A percentile compares a stretch with the other conserved stretches of the same genome.
Conservation (phyloP, 2,888 invertebrate genomes). For the Bellardia pandia region DNA sequence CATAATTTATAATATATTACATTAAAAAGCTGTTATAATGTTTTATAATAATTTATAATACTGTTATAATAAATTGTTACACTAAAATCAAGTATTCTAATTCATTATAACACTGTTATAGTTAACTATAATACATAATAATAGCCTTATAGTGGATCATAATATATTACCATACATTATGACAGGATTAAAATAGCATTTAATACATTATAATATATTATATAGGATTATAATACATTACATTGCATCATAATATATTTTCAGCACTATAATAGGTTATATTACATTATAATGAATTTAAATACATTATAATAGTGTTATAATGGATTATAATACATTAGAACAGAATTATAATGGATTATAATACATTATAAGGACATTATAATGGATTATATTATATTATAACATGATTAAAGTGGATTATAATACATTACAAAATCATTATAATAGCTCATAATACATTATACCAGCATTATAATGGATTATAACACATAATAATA, state of each 20-base stretch:
- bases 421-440: neutral
- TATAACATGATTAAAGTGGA: neutral
- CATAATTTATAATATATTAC: neutral
- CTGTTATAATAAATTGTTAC: no score
- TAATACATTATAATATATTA: neutral
- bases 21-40: neutral
- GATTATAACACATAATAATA: neutral
- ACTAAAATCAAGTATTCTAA: no score
- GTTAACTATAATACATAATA: neutral
- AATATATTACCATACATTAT: neutral
- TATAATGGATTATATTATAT: constrained; percentile 4
- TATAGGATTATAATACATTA: neutral
- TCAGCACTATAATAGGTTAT: neutral
- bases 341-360: neutral
- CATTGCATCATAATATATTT: neutral
- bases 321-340: neutral
- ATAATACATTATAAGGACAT: neutral
- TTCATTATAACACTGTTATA: no score
- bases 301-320: neutral
- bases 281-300: neutral
- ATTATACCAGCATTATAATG: constrained; percentile 15
- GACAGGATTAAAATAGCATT: neutral
- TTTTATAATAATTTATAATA: neutral
- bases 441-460: neutral
- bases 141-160: neutral